Base-by-base conservation (phyloP, 2,888 invertebrate species). In the Morpho helenor region DNA sequence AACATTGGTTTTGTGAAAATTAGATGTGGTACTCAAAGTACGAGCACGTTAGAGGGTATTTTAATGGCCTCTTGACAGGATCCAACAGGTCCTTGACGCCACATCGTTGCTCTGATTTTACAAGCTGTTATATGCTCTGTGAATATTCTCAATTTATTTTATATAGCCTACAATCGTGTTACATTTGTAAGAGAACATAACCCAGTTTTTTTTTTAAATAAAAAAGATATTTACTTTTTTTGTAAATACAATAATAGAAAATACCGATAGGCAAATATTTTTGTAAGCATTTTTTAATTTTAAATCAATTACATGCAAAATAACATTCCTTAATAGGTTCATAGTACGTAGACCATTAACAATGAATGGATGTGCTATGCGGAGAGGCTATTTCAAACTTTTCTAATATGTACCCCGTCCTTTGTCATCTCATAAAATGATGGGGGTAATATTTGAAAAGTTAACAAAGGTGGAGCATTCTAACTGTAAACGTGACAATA, bases 371-470 rank as follows among this genome's bases (percentile, higher is more conserved):
- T 74, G 66, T 81, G 84, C 75, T 73, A 75, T 79, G 75, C 75
- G 76, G 73, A 74, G 31, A 31, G 31, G 31, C 76, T 69, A 73
- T 73, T 71, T 69, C 72, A 72, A 89, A 89, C 85, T 89, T 89
- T 85, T 74, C 84, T 88, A 88, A 88, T 89, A 89, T 88, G 87
- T 84, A 87, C 86, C 84, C 85, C 31, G 83, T 84, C 87, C 89
- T 87, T 82, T 87, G 87, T 87, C 87, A 85, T 86, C 86, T 81
- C 74, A 69, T 84, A 87, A 48, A 88, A 87, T 90, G 88, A 89
- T 90, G 87, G 84, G 79, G 81, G 82, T 87, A 86, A 88, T 89
- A 90, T 89, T 88, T 85, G 88, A 84, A 87, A 90, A 89, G 76
- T 88, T 89, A 60, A 69, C 73, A 69, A 74, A 77, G 80, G 80